phyloP scores from a whole-genome alignment of 2,113 vertebrate genomes.

The Tonatia bakeri region DNA sequence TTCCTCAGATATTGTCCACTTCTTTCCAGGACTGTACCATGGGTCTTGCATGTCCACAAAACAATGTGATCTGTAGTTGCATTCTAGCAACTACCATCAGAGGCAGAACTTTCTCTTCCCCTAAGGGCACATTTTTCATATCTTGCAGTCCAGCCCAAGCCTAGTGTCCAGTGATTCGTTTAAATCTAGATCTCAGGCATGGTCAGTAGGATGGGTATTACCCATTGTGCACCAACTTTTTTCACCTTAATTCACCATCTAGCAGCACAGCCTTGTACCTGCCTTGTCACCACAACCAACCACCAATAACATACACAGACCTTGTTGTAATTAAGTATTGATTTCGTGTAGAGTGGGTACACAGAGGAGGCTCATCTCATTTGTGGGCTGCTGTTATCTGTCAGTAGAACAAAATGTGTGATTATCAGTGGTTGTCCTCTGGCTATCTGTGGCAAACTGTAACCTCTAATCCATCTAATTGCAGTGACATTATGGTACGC shows the following conservation, averaged over 20 bases:
- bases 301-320: not conserved
- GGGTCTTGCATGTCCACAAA: not conserved
- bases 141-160: not conserved
- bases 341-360: slow-evolving; percentile 47
- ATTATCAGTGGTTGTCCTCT: slow-evolving; percentile 41
- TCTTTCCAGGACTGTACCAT: not conserved
- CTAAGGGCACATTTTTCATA: not conserved
- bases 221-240: not conserved
- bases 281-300: not conserved
- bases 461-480: slow-evolving; percentile 18
- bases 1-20: not conserved
- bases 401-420: slow-evolving; percentile 28
- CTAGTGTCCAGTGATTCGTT: not conserved
- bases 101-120: not conserved
- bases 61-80: not conserved
- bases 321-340: slow-evolving; percentile 65
- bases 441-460: not conserved
- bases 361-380: slow-evolving; percentile 39
- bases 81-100: not conserved
- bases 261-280: not conserved
- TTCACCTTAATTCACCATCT: not conserved
- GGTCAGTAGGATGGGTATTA: not conserved
- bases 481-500: not conserved
- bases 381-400: slow-evolving; percentile 43
- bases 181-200: not conserved